Evolutionary conservation across 1,140 invertebrate species (phyloP).

Genomic region (Halictus rubicundus): DNA sequence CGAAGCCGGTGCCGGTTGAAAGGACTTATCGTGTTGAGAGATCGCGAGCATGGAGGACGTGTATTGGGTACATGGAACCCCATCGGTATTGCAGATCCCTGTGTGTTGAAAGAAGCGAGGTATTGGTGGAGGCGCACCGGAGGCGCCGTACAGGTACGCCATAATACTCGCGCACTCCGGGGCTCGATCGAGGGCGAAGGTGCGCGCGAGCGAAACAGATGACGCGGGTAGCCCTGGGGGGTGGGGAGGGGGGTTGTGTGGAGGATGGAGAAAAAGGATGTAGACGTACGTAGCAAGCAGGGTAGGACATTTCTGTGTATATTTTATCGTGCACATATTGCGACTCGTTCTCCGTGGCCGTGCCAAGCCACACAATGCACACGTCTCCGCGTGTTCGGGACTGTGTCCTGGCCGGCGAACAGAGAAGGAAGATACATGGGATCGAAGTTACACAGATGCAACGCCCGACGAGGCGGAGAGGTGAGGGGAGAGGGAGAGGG

Average conservation of each 20-base stretch:
- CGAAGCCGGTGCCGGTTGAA: conserved; percentile 57
- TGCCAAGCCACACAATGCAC: conserved; percentile 57
- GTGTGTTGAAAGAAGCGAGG: conserved; percentile 42
- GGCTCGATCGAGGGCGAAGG: neutral
- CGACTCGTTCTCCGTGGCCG: conserved; percentile 57
- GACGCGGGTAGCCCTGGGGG: too few relatives aligned
- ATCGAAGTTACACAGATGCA: conserved; percentile 55
- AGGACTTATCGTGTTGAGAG: conserved; percentile 64
- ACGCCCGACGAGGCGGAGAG: neutral
- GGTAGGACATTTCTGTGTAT: conserved; percentile 64
- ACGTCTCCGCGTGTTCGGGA: conserved; percentile 13
- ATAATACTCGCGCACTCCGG: conserved; percentile 1
- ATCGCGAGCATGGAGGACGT: conserved; percentile 57
- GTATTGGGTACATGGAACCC: conserved; percentile 55
- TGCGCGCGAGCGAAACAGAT: neutral
- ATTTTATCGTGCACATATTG: conserved; percentile 68
- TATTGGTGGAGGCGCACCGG: neutral
- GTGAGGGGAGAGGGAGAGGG: conserved; percentile 30
- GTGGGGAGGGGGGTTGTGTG: too few relatives aligned
- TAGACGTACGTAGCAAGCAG: conserved; percentile 29
- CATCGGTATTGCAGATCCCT: conserved; percentile 57
- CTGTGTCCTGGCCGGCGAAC: conserved; percentile 16
- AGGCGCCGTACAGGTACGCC: conserved; percentile 3
- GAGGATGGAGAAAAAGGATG: conserved; percentile 51
- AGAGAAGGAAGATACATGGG: conserved; percentile 40